A percentile compares a stretch with the other conserved stretches of the same genome.
Conservation (phyloP, 2,888 invertebrate species). For the Epinotia nisella region DNA sequence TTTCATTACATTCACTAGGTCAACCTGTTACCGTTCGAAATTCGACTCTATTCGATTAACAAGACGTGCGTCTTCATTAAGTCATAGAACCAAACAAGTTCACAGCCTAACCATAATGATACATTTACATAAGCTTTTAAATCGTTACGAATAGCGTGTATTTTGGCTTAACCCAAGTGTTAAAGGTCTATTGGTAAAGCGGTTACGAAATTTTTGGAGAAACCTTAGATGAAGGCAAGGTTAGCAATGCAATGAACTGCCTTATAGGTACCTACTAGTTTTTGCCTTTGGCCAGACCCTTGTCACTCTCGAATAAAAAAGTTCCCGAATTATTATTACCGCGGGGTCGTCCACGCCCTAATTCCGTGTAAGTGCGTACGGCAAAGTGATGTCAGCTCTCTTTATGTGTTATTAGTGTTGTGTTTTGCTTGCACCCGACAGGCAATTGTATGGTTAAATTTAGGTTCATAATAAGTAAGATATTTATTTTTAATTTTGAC, state of each 20-base stretch:
- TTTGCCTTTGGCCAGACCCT: background rate
- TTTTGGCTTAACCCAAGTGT: background rate
- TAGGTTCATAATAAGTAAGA: no score
- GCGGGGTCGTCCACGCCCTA: background rate
- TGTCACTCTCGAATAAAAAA: background rate
- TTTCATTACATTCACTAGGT: slow-evolving; percentile 11
- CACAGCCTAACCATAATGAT: slow-evolving; percentile 2
- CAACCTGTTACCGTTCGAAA: background rate
- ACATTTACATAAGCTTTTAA: background rate
- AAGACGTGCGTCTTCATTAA: background rate
- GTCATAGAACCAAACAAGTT: background rate
- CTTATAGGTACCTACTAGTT: background rate
- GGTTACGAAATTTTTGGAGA: slow-evolving; percentile 15
- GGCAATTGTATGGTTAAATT: no score
- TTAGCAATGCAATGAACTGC: slow-evolving; percentile 4
- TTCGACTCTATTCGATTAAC: background rate
- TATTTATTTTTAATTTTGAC: no score
- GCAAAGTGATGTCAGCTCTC: no score
- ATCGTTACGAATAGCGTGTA: background rate
- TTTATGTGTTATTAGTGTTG: no score
- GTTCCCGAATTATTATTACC: background rate
- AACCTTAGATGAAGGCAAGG: slow-evolving; percentile 21
- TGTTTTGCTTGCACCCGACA: no score
- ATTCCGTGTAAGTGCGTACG: no score
- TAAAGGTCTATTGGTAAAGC: background rate